Evolutionary conservation across 1,140 invertebrate genomes (phyloP).

Genomic region (Drosophila rhopaloa): DNA sequence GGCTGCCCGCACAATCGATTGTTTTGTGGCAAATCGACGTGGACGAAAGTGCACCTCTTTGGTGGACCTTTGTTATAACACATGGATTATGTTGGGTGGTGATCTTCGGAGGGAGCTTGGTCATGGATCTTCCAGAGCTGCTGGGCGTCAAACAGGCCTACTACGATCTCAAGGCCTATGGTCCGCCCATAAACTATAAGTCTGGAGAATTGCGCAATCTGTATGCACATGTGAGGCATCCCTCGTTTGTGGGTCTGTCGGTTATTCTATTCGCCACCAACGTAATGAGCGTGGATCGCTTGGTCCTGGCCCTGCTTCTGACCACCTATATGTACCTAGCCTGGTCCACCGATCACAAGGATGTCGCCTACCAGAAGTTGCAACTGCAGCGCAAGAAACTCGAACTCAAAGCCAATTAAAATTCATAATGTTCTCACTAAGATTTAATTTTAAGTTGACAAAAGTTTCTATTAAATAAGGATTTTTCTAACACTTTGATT

Average conservation of each 20-base stretch:
- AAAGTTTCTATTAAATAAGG: constrained; percentile 8
- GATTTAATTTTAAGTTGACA: constrained; percentile 9
- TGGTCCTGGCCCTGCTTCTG: constrained; percentile 85
- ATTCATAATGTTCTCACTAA: not conserved
- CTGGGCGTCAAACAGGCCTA: constrained; percentile 87
- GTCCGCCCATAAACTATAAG: constrained; percentile 66
- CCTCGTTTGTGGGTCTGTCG: constrained; percentile 79
- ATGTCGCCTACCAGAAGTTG: constrained; percentile 85
- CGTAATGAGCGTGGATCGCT: constrained; percentile 85
- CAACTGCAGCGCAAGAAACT: constrained; percentile 67
- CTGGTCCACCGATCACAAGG: constrained; percentile 86
- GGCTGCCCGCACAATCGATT: constrained; percentile 84
- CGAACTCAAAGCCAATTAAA: constrained; percentile 55
- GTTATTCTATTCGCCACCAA: constrained; percentile 75
- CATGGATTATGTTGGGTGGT: constrained; percentile 87
- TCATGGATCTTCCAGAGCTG: constrained; percentile 87
- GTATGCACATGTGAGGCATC: constrained; percentile 78
- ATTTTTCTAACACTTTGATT: not conserved
- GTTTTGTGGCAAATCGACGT: constrained; percentile 86
- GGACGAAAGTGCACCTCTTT: constrained; percentile 77
- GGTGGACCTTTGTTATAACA: constrained; percentile 85
- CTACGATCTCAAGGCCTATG: constrained; percentile 66
- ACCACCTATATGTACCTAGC: constrained; percentile 86
- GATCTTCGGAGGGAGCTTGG: constrained; percentile 87
- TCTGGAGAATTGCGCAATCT: constrained; percentile 68